Evolutionary conservation across 2,113 vertebrate species (phyloP), one percentile per base, ranked within the genome.

Genomic region (Phylloscopus trochiloides): DNA sequence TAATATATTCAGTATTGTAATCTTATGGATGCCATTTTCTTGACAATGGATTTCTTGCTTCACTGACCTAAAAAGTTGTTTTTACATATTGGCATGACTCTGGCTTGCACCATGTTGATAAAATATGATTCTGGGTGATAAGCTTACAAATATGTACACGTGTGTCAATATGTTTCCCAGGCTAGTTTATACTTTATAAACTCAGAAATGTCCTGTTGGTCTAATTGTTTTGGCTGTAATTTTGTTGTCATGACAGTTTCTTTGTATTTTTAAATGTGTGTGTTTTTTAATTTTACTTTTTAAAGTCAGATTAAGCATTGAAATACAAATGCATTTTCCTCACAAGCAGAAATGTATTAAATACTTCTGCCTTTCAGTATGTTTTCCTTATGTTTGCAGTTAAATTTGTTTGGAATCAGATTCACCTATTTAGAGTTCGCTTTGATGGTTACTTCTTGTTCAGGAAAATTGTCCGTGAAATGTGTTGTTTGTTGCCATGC

Each of bases 31-130:
- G 76, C 76, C 90, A 54, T 94, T 91, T 97, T 96, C 94, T 96
- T 94, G 86, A 89, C 86, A 94, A 87, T 79, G 74, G 91, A 38
- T 95, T 96, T 95, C 94, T 93, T 97, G 92, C 95, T 97, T 93
- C 73, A 52, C 3, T 97, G 97, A 95, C 78, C 93, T 93, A 92
- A 96, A 92, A 96, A 97, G 94, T 94, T 94, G 76, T 71, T 94
- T 96, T 87, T 90, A 76, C 62, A 8, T 95, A 73, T 57, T 59
- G 72, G 42, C 50, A 14, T 54, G 92, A 73, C 78, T 73, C n/a
- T 73, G 62, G 36, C 70, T 93, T 88, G 85, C 43, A 86, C 40
- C 14, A 3, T 52, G 83, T 79, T 92, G 82, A 80, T 88, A 88
- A 92, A 92, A 72, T 55, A 50, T 2, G 59, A 80, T 77, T 77